Evolutionary conservation across 2,888 invertebrate genomes (phyloP).

Genomic region (Sisyra nigra): DNA sequence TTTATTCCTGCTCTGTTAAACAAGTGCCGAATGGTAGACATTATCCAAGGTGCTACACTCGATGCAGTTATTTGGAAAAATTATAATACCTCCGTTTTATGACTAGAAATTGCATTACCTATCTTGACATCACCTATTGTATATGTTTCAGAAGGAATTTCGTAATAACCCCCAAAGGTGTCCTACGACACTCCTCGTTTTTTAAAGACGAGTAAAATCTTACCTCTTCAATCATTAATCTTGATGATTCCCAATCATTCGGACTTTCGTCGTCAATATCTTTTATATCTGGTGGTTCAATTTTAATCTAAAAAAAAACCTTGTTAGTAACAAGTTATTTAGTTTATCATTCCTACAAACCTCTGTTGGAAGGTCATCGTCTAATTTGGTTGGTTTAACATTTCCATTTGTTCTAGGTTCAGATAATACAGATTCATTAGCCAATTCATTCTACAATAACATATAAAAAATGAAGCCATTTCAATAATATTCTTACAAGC

Average conservation of each 20-base stretch:
- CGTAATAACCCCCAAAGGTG: too few species aligned
- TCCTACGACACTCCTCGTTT: too few species aligned
- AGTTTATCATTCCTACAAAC: not conserved
- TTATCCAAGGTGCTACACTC: too few species aligned
- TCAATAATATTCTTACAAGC: too few species aligned
- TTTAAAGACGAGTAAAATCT: not conserved
- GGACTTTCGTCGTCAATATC: conserved; percentile 18
- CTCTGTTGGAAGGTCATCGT: conserved; percentile 7
- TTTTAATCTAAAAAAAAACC: conserved; percentile 17
- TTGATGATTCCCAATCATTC: conserved; percentile 14
- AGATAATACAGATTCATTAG: conserved; percentile 13
- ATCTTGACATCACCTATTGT: too few species aligned
- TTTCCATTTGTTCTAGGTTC: conserved; percentile 11
- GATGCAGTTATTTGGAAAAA: too few species aligned
- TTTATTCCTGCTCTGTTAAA: too few species aligned
- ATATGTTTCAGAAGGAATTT: too few species aligned
- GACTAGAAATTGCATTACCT: too few species aligned
- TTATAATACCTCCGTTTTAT: too few species aligned
- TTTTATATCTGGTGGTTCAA: conserved; percentile 21
- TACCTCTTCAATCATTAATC: conserved; percentile 14
- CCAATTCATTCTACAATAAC: conserved; percentile 14
- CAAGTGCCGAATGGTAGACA: too few species aligned
- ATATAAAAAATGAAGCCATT: too few species aligned
- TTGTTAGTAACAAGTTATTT: not conserved
- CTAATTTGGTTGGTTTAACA: conserved; percentile 6